Conservation (phyloP, 2,797 vertebrate species). For the Premnoplex brunnescens region DNA sequence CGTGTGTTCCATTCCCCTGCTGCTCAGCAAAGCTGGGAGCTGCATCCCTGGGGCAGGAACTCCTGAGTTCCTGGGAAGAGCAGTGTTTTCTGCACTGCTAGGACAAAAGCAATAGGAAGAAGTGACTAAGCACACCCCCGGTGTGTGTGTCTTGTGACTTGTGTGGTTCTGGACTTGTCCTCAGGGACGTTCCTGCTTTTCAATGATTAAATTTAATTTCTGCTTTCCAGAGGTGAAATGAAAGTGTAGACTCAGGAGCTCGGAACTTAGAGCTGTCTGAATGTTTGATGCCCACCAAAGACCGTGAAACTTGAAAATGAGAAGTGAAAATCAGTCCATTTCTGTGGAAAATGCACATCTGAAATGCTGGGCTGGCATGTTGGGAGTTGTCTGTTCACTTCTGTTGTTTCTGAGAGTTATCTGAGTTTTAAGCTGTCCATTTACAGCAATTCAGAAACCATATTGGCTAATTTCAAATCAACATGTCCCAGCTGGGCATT, state of each 20-base stretch:
- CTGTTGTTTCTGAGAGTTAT: neutral
- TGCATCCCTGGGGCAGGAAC: neutral
- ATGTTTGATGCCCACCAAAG: neutral
- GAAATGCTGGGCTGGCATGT: fast-evolving
- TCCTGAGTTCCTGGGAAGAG: neutral
- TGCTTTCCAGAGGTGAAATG: neutral
- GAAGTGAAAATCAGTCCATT: neutral
- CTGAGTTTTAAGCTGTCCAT: neutral
- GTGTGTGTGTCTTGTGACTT: neutral
- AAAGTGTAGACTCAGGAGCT: neutral
- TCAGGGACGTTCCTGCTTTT: neutral
- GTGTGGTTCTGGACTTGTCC: neutral
- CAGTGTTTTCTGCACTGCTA: neutral
- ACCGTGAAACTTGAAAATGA: neutral
- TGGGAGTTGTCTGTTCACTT: neutral
- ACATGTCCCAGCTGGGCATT: neutral
- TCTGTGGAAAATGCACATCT: neutral
- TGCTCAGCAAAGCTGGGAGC: neutral
- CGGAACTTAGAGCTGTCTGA: neutral
- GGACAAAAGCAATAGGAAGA: neutral
- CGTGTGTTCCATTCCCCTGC: neutral
- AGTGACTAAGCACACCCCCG: neutral
- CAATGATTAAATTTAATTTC: too few relatives aligned
- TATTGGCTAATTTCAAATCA: neutral
- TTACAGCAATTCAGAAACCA: neutral